Conservation (phyloP, 2,113 vertebrate genomes). For the Gobio gobio region DNA sequence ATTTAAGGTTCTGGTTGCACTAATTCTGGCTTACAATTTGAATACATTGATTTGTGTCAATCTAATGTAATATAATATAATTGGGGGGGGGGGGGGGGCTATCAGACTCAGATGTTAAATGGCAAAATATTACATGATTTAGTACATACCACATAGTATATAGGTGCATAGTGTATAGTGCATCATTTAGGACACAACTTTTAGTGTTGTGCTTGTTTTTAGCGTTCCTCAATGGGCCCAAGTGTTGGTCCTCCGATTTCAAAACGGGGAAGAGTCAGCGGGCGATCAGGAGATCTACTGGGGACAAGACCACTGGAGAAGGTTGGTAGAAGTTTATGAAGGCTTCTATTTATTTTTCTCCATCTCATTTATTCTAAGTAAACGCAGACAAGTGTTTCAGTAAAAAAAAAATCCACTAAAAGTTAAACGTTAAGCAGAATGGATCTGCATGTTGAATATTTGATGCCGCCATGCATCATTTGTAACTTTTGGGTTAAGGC, state of each 20-base stretch:
- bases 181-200: no score
- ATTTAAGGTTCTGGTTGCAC: neutral
- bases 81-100: no score
- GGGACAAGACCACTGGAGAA: slow-evolving; percentile 65
- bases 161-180: no score
- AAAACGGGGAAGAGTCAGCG: slow-evolving; percentile 59
- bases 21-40: neutral
- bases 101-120: no score
- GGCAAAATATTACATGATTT: no score
- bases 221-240: slow-evolving; percentile 76
- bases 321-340: slow-evolving; percentile 58
- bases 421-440: neutral
- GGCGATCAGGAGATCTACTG: slow-evolving; percentile 65
- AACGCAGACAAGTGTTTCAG: no score
- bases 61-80: neutral
- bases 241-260: neutral
- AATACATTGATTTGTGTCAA: neutral
- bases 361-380: neutral
- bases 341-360: neutral
- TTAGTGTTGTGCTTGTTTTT: neutral
- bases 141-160: no score
- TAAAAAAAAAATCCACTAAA: neutral
- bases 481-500: neutral
- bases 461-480: neutral
- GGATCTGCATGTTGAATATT: neutral